Base-by-base conservation (phyloP, 2,888 invertebrate genomes). In the Synergus japonicus region DNA sequence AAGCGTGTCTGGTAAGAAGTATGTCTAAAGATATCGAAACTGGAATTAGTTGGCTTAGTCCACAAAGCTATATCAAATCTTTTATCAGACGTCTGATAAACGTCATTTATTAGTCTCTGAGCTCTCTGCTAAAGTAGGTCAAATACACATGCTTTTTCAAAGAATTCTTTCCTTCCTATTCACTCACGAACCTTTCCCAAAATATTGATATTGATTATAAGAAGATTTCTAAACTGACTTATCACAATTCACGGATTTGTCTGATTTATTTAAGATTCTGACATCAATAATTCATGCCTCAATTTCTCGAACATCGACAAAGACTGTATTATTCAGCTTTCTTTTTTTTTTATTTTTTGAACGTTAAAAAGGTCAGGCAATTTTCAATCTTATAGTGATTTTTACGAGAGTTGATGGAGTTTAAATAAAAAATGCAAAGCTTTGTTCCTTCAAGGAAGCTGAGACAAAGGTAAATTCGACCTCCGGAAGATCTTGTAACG, bases 1-100 rank as follows among this genome's bases (percentile, higher is more conserved):
- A 58, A 58, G 18, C 58, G 58, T 58, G 54, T 58, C 58, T 58
- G 9, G 9, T 58, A 58, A 58, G 58, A 58, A 58, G 58, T 58
- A 18, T 58, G 58, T 10, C 18, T 10, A 18, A 18, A n/a, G 58
- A 58, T 58, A 58, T 58, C 18, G 10, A 58, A 58, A 10, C 58
- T 58, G 9, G 58, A 58, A 58, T 18, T 58, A 58, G 58, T 58
- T 58, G 58, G 18, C 8, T 3, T 18, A 58, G n/a, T 58, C 18
- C 18, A 18, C 18, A 18, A 18, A 58, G 3, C 18, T 58, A 18
- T 58, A 18, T 58, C 18, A 58, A 9, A 4, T 18, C 18, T 58
- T 37, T 37, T 58, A 58, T 58, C 58, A 58, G 18, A 9, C 58
- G 58, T 18, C n/a, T 9, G 8, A 10, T 58, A 3, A 58, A 58